Conservation (phyloP, 92 coral and sea anemone genomes). For the Muricea muricata region DNA sequence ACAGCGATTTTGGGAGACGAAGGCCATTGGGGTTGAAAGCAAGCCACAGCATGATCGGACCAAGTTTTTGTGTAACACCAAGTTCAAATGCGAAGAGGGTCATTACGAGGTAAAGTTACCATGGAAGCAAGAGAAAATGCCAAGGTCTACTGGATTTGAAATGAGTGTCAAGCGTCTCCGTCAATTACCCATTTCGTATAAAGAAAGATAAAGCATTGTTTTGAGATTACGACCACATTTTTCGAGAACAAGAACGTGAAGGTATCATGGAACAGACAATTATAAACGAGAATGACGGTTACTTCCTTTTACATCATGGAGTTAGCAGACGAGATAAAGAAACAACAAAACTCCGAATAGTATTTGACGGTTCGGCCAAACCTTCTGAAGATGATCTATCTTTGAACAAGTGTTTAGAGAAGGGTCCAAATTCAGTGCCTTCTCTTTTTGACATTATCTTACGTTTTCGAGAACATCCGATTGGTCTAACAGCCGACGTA, state of each 20-base stretch:
- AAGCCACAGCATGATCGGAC: too few species aligned
- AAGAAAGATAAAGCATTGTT: slow-evolving; percentile 12
- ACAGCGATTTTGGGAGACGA: neutral
- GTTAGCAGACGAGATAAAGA: slow-evolving; percentile 11
- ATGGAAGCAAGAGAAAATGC: neutral
- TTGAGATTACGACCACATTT: neutral
- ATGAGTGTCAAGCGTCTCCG: neutral
- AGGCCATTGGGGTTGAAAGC: neutral
- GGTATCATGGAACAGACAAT: neutral
- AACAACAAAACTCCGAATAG: neutral
- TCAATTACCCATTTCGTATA: neutral
- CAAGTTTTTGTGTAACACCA: neutral
- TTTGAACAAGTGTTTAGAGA: neutral
- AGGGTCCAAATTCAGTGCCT: slow-evolving; percentile 14
- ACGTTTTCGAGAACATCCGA: slow-evolving; percentile 11
- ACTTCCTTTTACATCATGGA: neutral
- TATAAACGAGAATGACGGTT: neutral
- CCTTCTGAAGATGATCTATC: slow-evolving; percentile 1
- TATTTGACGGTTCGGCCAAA: slow-evolving; percentile 10
- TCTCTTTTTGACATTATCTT: neutral
- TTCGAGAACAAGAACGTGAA: neutral
- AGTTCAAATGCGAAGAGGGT: neutral
- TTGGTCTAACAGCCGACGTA: neutral
- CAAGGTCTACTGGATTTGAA: neutral
- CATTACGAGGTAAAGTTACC: slow-evolving; percentile 10